A percentile compares a stretch with the other conserved stretches of the same genome.
phyloP scores from a whole-genome alignment of 2,888 invertebrate genomes.

The Protonemura montana region DNA sequence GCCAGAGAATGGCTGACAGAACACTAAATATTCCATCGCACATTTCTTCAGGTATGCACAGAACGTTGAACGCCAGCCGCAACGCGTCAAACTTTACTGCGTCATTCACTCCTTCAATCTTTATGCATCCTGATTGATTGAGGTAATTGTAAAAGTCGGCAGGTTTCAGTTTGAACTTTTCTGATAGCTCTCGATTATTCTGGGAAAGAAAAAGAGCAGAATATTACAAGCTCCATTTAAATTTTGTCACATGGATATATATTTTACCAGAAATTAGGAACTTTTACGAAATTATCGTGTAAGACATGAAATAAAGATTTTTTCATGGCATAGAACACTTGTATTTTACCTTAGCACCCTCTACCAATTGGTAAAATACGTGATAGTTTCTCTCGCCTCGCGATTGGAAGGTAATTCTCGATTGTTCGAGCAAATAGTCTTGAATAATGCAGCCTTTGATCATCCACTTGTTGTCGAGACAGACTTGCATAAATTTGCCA shows the following conservation, averaged over 20 bases:
- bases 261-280: too few species aligned
- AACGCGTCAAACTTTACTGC: slow-evolving; percentile 81
- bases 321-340: too few species aligned
- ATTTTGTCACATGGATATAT: neutral
- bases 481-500: slow-evolving; percentile 95
- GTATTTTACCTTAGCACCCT: slow-evolving; percentile 78
- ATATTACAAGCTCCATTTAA: neutral
- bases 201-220: slow-evolving; percentile 54
- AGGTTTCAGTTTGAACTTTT: slow-evolving; percentile 75
- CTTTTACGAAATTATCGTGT: too few species aligned
- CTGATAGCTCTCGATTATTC: slow-evolving; percentile 78
- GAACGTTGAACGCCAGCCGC: slow-evolving; percentile 85
- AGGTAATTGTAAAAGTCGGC: slow-evolving; percentile 83
- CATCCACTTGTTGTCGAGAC: slow-evolving; percentile 86
- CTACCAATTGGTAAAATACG: slow-evolving; percentile 90
- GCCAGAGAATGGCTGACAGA: slow-evolving; percentile 87
- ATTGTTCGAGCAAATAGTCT: slow-evolving; percentile 89
- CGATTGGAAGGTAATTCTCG: slow-evolving; percentile 88
- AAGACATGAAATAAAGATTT: too few species aligned
- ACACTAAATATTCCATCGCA: slow-evolving; percentile 90
- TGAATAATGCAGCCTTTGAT: slow-evolving; percentile 92
- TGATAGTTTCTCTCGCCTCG: slow-evolving; percentile 89
- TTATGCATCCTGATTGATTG: slow-evolving; percentile 78
- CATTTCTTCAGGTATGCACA: slow-evolving; percentile 85
- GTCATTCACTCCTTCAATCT: slow-evolving; percentile 71